A percentile compares a stretch with the other conserved stretches of the same genome.
phyloP scores from a whole-genome alignment of 1,140 invertebrate species.

The Atta texana region DNA sequence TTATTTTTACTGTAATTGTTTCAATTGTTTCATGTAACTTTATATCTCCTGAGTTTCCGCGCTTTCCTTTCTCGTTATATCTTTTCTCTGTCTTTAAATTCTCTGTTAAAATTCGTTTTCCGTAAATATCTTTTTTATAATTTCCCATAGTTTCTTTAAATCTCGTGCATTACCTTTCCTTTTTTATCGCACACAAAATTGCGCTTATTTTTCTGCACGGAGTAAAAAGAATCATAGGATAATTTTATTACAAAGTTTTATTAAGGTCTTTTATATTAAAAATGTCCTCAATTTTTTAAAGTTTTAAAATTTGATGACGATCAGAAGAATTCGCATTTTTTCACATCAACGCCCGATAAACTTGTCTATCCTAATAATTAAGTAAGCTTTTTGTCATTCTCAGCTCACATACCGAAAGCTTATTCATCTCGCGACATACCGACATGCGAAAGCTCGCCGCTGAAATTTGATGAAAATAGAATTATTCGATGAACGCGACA shows the following conservation, averaged over 20 bases:
- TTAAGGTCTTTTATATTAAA: neutral
- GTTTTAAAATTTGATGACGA: neutral
- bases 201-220: neutral
- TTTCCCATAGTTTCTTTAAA: constrained; percentile 6
- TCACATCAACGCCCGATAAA: neutral
- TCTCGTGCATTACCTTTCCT: neutral
- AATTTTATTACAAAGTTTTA: constrained; percentile 3
- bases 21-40: constrained; percentile 31
- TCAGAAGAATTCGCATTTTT: constrained; percentile 15
- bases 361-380: constrained; percentile 18
- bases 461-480: constrained; percentile 38
- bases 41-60: neutral
- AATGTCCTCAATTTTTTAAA: neutral
- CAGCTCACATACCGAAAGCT: constrained; percentile 16
- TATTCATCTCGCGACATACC: constrained; percentile 31
- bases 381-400: neutral
- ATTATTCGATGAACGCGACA: constrained; percentile 38
- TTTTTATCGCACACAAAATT: neutral
- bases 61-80: neutral
- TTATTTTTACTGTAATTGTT: constrained; percentile 39
- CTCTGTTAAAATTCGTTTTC: neutral
- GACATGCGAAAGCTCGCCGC: neutral
- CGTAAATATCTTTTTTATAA: neutral
- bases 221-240: neutral
- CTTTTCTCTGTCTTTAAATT: neutral